A percentile compares a stretch with the other conserved stretches of the same genome.
phyloP scores from a whole-genome alignment of 2,888 invertebrate genomes.

The Spicauda simplicius region DNA sequence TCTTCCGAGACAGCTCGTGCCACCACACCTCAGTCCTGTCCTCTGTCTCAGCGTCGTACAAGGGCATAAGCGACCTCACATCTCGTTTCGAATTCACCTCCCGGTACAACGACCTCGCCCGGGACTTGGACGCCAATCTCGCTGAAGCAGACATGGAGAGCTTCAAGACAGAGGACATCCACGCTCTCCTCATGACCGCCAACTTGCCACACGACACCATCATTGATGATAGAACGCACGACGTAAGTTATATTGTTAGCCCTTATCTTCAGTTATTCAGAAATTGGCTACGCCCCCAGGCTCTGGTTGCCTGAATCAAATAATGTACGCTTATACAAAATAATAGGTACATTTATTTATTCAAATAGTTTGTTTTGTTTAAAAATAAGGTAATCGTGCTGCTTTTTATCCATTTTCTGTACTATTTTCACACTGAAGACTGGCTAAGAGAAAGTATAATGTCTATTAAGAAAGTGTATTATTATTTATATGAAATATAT shows the following conservation, averaged over 20 bases:
- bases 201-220: slow-evolving; percentile 89
- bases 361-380: too few species aligned
- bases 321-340: not conserved
- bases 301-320: not conserved
- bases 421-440: too few species aligned
- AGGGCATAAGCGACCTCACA: slow-evolving; percentile 86
- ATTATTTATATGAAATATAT: too few species aligned
- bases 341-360: too few species aligned
- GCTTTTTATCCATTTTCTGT: too few species aligned
- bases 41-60: slow-evolving; percentile 92
- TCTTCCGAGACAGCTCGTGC: slow-evolving; percentile 92
- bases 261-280: not conserved
- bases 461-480: too few species aligned
- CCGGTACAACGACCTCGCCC: slow-evolving; percentile 93
- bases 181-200: slow-evolving; percentile 90
- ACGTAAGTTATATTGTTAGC: slow-evolving; percentile 63
- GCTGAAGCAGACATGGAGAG: slow-evolving; percentile 98
- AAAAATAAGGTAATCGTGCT: too few species aligned
- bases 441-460: too few species aligned
- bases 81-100: slow-evolving; percentile 82
- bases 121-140: slow-evolving; percentile 96
- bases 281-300: not conserved
- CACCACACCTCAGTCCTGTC: slow-evolving; percentile 92
- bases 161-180: slow-evolving; percentile 96
- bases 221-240: slow-evolving; percentile 76